Base-by-base conservation (phyloP, 2,888 invertebrate species). In the Acronicta aceris region DNA sequence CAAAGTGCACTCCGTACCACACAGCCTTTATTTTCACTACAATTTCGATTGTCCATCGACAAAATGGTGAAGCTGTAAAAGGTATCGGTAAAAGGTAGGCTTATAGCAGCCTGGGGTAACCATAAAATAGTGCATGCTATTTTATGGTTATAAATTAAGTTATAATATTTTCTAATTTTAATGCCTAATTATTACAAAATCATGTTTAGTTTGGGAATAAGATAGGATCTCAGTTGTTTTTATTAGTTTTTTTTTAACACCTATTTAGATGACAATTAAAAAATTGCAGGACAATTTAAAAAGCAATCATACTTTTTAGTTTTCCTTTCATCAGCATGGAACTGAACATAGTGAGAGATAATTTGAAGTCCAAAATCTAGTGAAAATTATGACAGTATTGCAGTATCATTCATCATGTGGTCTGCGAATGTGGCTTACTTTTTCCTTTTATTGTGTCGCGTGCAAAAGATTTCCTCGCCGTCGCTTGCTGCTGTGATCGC, bases 381-480 rank as follows among this genome's bases (percentile, higher is more conserved):
- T 40, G 42, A 50, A 38, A 68, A 61, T 66, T 68, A 68, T 64
- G 51, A 67, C n/a, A 27, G 53, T 52, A 52, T 45, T 64, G 64
- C 41, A 41, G 54, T 45, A 51, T 17, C 41, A 70, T 70, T 45
- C 33, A 56, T 69, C 52, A 54, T 41, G 52, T 43, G 45, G 38
- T 38, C 40, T 38, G 42, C 30, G 46, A 61, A 51, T 41, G 51
- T 41, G 46, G 27, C 40, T 15, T 58, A 52, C 21, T 61, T 72
- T 74, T 69, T 66, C 55, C 49, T 30, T 38, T 15, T 41, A 43
- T 52, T 58, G 58, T 62, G 59, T 52, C 61, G 55, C 51, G 63
- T 67, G 67, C 71, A 75, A 65, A 71, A 71, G 59, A 68, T 71
- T 74, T 73, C 61, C 68, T 68, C 71, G 54, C 46, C 52, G 33